Evolutionary conservation across 2,797 vertebrate genomes (phyloP), one percentile per base, ranked within the genome.

Genomic region (Pseudotriccus pelzelni): DNA sequence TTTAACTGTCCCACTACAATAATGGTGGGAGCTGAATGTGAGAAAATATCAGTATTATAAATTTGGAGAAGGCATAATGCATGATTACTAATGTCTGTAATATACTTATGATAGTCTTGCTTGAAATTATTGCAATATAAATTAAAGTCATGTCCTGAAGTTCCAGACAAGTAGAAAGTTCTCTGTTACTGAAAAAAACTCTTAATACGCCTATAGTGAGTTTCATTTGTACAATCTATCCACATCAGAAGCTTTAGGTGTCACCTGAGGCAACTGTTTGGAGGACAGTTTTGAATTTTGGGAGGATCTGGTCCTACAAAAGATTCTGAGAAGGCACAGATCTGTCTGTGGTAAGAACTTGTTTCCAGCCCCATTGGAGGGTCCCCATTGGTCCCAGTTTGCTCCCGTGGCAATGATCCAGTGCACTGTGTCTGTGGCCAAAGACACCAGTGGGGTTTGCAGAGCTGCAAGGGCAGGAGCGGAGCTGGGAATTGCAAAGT

Each of bases 121-220:
- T 77, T 84, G 32, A 84, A 84, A 73, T 76, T n/a, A 78, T 68
- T 86, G 28, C 18, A 87, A 52, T 49, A 72, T 37, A 83, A 87
- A 89, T 82, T 59, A 75, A 90, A 84, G 20, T 58, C 10, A 43
- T 55, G 16, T 52, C 25, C 46, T 44, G 27, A 78, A 62, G 28
- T 80, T 91, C 25, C 43, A 81, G 28, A 67, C 53, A 87, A 72
- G 28, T 30, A 76, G 32, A 83, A 93, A 68, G 36, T 37, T 92
- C 24, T 87, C 7, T 44, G 0, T 22, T 44, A 24, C 27, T 64
- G 52, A 63, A 70, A 77, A 64, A 37, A 28, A 12, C 0, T 0
- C 5, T 59, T 41, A 46, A 37, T 74, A 73, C 30, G 82, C 24
- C 21, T n/a, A 28, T 2, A 52, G 7, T 2, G 8, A 70, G 15